phyloP scores from a whole-genome alignment of 2,888 invertebrate genomes.

The Heterodera filipjevi region DNA sequence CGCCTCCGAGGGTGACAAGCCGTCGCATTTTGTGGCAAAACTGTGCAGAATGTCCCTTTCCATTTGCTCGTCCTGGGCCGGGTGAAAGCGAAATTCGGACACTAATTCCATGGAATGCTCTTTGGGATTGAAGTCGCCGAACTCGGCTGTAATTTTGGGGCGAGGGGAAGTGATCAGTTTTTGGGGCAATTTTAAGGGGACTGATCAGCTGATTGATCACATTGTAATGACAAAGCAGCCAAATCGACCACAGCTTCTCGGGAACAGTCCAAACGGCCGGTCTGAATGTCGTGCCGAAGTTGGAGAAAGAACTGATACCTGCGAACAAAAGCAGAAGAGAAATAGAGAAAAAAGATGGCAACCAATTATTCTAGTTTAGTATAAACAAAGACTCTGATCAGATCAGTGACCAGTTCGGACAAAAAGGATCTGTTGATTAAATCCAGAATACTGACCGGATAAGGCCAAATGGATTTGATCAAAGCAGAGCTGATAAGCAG shows the following conservation, averaged over 20 bases:
- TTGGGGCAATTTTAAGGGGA: not conserved
- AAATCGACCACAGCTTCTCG: conserved; percentile 85
- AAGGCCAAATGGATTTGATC: no score
- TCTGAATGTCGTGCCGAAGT: conserved; percentile 89
- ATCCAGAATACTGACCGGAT: no score
- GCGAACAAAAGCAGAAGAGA: conserved; percentile 45
- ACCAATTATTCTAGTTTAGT: no score
- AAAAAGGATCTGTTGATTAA: no score
- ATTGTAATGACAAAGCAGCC: conserved; percentile 88
- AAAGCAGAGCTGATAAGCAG: no score
- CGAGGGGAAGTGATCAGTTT: not conserved
- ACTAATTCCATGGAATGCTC: conserved; percentile 93
- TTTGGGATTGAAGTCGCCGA: conserved; percentile 91
- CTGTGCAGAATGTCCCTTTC: conserved; percentile 91
- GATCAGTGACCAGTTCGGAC: no score
- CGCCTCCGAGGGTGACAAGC: conserved; percentile 90
- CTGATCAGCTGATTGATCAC: conserved; percentile 71
- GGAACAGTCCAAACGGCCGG: conserved; percentile 86
- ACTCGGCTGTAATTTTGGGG: conserved; percentile 76
- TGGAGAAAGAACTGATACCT: conserved; percentile 95
- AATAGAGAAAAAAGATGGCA: not conserved
- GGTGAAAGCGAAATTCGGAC: conserved; percentile 95
- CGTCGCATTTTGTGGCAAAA: conserved; percentile 73
- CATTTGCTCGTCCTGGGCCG: conserved; percentile 73
- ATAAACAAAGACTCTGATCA: no score